Base-by-base conservation (phyloP, 2,888 invertebrate genomes). In the Eupithecia vulgata region DNA sequence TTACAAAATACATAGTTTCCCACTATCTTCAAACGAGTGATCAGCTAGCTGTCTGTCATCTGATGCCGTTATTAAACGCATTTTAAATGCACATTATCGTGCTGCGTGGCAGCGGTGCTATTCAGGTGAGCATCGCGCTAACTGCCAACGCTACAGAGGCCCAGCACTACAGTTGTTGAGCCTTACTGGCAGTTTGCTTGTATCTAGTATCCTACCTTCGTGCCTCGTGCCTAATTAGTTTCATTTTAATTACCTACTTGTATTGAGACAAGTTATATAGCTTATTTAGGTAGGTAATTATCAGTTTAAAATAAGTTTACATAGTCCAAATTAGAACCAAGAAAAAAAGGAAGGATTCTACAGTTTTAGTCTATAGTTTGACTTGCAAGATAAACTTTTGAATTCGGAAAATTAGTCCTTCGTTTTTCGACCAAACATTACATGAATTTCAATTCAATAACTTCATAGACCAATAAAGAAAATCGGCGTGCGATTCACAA, bases 401-500 rank as follows among this genome's bases (percentile, higher is more conserved):
- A 52, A 21, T 21, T 52, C 21, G 10, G 10, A 21, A 21, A 21
- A 52, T 52, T 8, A 3, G 8, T n/a, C 48, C 48, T 52, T 21
- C 0, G 15, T 21, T 21, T 48, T 48, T 3, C 48, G 6, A 48
- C n/a, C n/a, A 52, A 52, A 21, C 7, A 52, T 8, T 10, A 21
- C n/a, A n/a, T 52, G 3, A 35, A 35, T n/a, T 62, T 35, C n/a
- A n/a, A 1, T 34, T 21, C 25, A 25, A 40, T 1, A 65, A 21
- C 37, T 37, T 34, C 15, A 40, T 65, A 64, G 10, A 64, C 21
- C 10, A 64, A 37, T 64, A 40, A 65, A 65, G 5, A n/a, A 40
- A 40, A 65, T 15, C 40, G 34, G 6, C 61, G 17, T 12, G n/a
- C 70, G 61, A 70, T 52, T 62, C 59, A 57, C 1, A 13, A 72